Base-by-base conservation (phyloP, 2,797 vertebrate species). In the Chaetodon trifasciatus region DNA sequence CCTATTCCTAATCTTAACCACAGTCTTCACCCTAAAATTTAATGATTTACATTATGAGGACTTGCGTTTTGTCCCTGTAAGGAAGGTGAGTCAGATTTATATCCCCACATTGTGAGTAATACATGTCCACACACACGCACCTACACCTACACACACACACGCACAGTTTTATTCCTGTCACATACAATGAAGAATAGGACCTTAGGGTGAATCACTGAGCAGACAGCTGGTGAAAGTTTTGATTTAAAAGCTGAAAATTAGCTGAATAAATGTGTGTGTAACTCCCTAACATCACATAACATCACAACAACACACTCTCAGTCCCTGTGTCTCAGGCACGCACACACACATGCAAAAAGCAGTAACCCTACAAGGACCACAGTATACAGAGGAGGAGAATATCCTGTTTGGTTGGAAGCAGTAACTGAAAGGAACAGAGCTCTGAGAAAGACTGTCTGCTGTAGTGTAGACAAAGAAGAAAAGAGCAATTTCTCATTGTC, bases 391-490 rank as follows among this genome's bases (percentile, higher is more conserved):
- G 28, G 68, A 91, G 67, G 28, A 32, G 28, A 85, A 80, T 92
- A 92, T 95, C 94, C 94, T 92, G 88, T 94, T 94, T 80, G 77
- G 73, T 63, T 72, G 70, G 79, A 44, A 73, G 82, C 79, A 82
- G 81, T 70, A 80, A 85, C 73, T 85, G 89, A 88, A 87, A 63
- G 78, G 87, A 88, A 89, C 91, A 68, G 83, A 91, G 94, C 91
- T 86, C 86, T 71, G 91, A 94, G 91, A 95, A 74, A 86, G 65
- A 70, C 82, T 66, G 91, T 83, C 68, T 83, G 75, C 72, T 44
- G 88, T 93, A 28, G 28, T 84, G 87, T 86, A 92, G 86, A 93
- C 90, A 86, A 83, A 88, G 79, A 86, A 89, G 91, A 94, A 95
- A 96, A 94, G 93, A 58, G 60, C 82, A 83, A 78, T 91, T 92